Conservation (phyloP, 1,140 invertebrate genomes). For the Onthophagus taurus region DNA sequence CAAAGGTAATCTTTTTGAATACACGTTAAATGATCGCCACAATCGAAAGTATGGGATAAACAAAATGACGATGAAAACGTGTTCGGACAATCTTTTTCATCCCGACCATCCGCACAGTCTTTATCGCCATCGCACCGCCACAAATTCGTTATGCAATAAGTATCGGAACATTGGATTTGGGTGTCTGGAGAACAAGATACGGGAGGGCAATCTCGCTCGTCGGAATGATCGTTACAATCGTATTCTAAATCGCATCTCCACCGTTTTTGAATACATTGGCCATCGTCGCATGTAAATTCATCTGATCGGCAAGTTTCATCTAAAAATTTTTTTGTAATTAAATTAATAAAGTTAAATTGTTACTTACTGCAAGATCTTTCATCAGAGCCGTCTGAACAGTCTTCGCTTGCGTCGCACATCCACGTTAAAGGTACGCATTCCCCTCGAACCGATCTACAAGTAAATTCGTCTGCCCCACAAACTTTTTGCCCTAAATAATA, state of each 20-base stretch:
- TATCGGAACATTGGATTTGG: slow-evolving; percentile 59
- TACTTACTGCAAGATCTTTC: slow-evolving; percentile 79
- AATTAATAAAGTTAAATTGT: neutral
- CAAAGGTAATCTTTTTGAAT: slow-evolving; percentile 79
- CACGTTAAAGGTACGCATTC: slow-evolving; percentile 83
- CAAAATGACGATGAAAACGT: slow-evolving; percentile 48
- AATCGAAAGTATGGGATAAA: slow-evolving; percentile 67
- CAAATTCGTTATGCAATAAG: slow-evolving; percentile 56
- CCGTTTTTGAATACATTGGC: slow-evolving; percentile 74
- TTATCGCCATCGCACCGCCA: slow-evolving; percentile 82
- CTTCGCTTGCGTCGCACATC: slow-evolving; percentile 82
- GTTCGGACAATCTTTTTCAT: slow-evolving; percentile 59
- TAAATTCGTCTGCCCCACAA: slow-evolving; percentile 79
- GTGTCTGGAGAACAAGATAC: slow-evolving; percentile 54
- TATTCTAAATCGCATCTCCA: slow-evolving; percentile 85
- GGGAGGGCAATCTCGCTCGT: slow-evolving; percentile 67
- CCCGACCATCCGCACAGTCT: slow-evolving; percentile 71
- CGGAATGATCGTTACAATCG: slow-evolving; percentile 75
- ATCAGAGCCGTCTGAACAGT: slow-evolving; percentile 84
- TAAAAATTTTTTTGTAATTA: slow-evolving; percentile 39
- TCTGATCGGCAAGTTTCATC: slow-evolving; percentile 80
- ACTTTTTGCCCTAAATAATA: slow-evolving; percentile 55
- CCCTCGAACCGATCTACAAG: slow-evolving; percentile 63
- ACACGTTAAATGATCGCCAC: slow-evolving; percentile 75
- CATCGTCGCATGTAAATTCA: slow-evolving; percentile 82